Evolutionary conservation across 2,113 vertebrate genomes (phyloP).

Genomic region (Rhynchomys soricoides): DNA sequence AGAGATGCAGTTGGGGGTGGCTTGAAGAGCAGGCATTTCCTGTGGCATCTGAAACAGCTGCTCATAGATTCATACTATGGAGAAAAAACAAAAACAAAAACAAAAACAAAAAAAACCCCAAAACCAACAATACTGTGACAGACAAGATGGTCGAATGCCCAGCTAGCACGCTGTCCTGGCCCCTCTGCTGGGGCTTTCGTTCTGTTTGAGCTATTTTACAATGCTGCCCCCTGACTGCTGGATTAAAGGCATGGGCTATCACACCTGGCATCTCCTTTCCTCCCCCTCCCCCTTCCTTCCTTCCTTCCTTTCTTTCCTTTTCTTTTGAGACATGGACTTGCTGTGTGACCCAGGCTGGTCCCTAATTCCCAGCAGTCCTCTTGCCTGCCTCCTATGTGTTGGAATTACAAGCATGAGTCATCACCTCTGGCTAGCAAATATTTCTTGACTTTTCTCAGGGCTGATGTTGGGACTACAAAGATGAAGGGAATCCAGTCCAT

Average conservation of each 20-base stretch:
- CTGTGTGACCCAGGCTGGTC: not conserved
- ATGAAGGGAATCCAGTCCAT: not conserved
- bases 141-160: not conserved
- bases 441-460: not conserved
- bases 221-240: not conserved
- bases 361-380: not conserved
- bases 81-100: not conserved
- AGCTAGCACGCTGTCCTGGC: not conserved
- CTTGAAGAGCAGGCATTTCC: not conserved
- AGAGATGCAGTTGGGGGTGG: not conserved
- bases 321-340: not conserved
- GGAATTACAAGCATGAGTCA: not conserved
- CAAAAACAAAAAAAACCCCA: not conserved
- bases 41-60: not conserved
- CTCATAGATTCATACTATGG: not conserved
- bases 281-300: no score
- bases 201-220: conserved; percentile 16
- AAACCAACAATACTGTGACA: not conserved
- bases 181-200: not conserved
- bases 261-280: not conserved
- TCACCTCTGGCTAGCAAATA: not conserved
- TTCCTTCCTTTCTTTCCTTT: no score
- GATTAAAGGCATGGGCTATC: not conserved
- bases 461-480: not conserved
- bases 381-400: not conserved